These are phyloP conservation scores for Verasper variegatus DNA, from an alignment of 2,113 vertebrate genomes.

Conservation along the genomic window DNA sequence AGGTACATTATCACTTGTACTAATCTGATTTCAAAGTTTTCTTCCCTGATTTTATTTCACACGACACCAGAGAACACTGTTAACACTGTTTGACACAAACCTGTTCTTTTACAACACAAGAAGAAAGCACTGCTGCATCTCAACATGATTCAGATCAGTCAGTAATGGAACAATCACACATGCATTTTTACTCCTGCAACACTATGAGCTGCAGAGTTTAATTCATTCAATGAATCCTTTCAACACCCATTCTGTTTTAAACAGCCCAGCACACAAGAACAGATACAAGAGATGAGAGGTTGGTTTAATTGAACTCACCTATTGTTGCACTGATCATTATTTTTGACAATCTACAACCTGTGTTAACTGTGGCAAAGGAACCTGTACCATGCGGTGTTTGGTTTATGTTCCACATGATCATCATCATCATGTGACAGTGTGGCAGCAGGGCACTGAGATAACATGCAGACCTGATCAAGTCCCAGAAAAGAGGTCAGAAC, in stretches of 20 bases:
- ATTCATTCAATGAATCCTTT: not conserved
- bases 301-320: not conserved
- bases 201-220: not conserved
- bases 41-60: not conserved
- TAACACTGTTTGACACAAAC: not conserved
- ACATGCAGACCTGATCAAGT: constrained; percentile 53
- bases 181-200: not conserved
- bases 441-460: constrained; percentile 1
- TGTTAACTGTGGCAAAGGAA: not conserved
- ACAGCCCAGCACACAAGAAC: not conserved
- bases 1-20: not conserved
- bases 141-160: not conserved
- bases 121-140: too few relatives aligned
- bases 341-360: not conserved
- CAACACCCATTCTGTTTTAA: not conserved
- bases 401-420: constrained; percentile 26
- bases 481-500: constrained; percentile 50
- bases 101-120: not conserved
- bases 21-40: not conserved
- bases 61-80: not conserved
- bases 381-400: constrained; percentile 13
- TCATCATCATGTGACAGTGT: constrained; percentile 21
- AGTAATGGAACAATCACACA: not conserved
- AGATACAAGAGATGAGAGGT: not conserved
- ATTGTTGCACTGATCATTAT: not conserved